Evolutionary conservation across 2,113 vertebrate species (phyloP).

Genomic region (Clarias batrachus): DNA sequence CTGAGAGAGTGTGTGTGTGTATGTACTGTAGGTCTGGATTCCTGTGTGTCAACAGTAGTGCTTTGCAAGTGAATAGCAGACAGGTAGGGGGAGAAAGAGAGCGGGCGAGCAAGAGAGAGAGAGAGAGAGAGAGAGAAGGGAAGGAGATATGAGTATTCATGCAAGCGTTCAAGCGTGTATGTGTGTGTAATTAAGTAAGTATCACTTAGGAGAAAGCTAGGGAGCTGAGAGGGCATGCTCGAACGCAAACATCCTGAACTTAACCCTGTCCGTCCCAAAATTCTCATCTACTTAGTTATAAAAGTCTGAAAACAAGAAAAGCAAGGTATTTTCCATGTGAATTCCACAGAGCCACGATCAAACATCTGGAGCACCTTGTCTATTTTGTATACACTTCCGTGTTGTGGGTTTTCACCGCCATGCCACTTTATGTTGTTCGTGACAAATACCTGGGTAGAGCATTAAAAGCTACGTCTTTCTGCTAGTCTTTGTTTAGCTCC

Average conservation of each 20-base stretch:
- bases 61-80: slow-evolving; percentile 50
- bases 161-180: slow-evolving; percentile 19
- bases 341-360: background rate
- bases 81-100: slow-evolving; percentile 20
- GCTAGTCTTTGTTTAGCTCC: background rate
- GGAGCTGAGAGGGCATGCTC: slow-evolving; percentile 58
- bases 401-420: background rate
- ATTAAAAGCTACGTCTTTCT: background rate
- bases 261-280: slow-evolving; percentile 22
- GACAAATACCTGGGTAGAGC: background rate
- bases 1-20: slow-evolving; percentile 23
- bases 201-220: slow-evolving; percentile 56
- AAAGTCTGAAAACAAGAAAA: background rate
- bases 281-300: background rate
- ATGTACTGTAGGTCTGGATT: slow-evolving; percentile 38
- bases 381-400: background rate
- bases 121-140: slow-evolving; percentile 23
- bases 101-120: slow-evolving; percentile 4
- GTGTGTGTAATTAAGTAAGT: slow-evolving; percentile 53
- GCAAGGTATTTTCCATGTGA: background rate
- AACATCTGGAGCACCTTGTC: background rate
- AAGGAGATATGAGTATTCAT: slow-evolving; percentile 28
- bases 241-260: slow-evolving; percentile 27
- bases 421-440: background rate
- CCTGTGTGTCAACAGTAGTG: slow-evolving; percentile 55